Evolutionary conservation across 2,888 invertebrate species (phyloP).

Genomic region (Nephrotoma appendiculata): DNA sequence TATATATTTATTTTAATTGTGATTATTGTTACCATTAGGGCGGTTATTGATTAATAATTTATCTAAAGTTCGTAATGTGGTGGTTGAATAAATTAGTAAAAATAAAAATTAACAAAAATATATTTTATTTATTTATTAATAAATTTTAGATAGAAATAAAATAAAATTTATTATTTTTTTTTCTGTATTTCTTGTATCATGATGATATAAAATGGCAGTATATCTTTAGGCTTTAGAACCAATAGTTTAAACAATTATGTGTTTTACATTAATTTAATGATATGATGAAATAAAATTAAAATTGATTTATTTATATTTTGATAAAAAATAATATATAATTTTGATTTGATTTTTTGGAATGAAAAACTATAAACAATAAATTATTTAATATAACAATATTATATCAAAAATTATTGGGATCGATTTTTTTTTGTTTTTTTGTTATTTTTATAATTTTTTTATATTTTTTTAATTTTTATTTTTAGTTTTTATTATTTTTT

Average conservation of each 20-base stretch:
- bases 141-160: not conserved
- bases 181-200: not conserved
- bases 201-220: not conserved
- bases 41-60: slow-evolving; percentile 5
- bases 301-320: not conserved
- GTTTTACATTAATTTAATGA: not conserved
- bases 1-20: slow-evolving; percentile 5
- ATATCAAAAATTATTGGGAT: not conserved
- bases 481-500: slow-evolving; percentile 7
- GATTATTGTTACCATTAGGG: slow-evolving; percentile 10
- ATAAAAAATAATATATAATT: not conserved
- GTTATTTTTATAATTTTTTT: slow-evolving; percentile 1
- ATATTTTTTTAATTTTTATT: slow-evolving; percentile 5
- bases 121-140: not conserved
- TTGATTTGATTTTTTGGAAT: not conserved
- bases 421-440: not conserved
- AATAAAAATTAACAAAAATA: not conserved
- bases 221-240: not conserved
- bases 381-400: not conserved
- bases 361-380: not conserved
- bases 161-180: not conserved
- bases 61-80: not conserved
- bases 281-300: not conserved
- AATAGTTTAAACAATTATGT: not conserved
- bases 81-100: not conserved